These are phyloP conservation scores for Cepaea nemoralis DNA, from an alignment of 1,140 invertebrate genomes.

Conservation along the genomic window DNA sequence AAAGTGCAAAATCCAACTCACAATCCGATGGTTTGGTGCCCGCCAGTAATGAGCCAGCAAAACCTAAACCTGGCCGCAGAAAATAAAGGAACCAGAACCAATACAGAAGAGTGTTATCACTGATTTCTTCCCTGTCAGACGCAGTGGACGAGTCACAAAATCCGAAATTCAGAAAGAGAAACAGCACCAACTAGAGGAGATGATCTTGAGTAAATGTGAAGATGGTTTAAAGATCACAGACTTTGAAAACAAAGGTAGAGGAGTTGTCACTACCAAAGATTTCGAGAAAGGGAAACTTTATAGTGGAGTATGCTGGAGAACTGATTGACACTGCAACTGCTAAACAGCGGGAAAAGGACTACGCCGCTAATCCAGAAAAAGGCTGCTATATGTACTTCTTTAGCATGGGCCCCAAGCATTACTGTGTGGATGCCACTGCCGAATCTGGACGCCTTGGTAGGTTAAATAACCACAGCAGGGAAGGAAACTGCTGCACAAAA, in stretches of 20 bases:
- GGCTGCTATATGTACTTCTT: slow-evolving; percentile 99
- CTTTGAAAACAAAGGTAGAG: slow-evolving; percentile 75
- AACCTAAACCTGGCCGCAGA: slow-evolving; percentile 39
- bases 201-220: slow-evolving; percentile 82
- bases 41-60: neutral
- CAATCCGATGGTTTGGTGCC: neutral
- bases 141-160: slow-evolving; percentile 84
- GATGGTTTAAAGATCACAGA: slow-evolving; percentile 81
- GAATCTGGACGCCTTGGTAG: slow-evolving; percentile 90
- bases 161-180: slow-evolving; percentile 79
- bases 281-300: slow-evolving; percentile 92
- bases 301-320: slow-evolving; percentile 97
- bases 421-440: slow-evolving; percentile 96
- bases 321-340: slow-evolving; percentile 88
- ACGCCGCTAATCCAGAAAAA: slow-evolving; percentile 84
- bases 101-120: slow-evolving; percentile 75
- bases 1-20: neutral
- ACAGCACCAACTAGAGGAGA: slow-evolving; percentile 83
- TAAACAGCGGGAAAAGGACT: slow-evolving; percentile 84
- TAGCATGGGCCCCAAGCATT: slow-evolving; percentile 87
- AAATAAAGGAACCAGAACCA: slow-evolving; percentile 62
- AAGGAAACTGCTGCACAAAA: slow-evolving; percentile 90
- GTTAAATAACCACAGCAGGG: slow-evolving; percentile 93
- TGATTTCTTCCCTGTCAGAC: slow-evolving; percentile 90
- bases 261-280: slow-evolving; percentile 80